Base-by-base conservation (phyloP, 2,888 invertebrate species). In the Bellardia bayeri region DNA sequence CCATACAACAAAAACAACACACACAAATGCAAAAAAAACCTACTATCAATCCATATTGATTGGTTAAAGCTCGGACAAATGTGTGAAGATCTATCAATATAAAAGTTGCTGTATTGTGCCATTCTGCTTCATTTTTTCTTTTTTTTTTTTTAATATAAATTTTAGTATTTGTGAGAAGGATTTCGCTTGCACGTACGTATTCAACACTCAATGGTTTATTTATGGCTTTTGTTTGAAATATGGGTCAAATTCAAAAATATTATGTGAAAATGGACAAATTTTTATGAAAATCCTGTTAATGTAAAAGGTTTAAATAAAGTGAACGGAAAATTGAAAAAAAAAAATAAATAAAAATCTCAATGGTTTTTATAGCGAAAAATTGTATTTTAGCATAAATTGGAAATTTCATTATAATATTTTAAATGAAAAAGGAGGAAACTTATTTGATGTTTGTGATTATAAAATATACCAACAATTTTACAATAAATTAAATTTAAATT, bases 91-190 rank as follows among this genome's bases (percentile, higher is more conserved):
- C 74, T 64, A 88, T 89, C 89, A 89, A 85, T 87, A 89, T 87
- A 85, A 89, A 90, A 82, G 83, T 83, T 89, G 81, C 74, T 85
- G 58, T 30, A 85, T 83, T 85, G 69, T 58, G 79, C 49, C 72
- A 61, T 74, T 78, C 81, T 84, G 71, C 42, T 13, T 58, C 4
- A 30, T 8, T 6, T 66, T 23, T 7, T 8, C 30, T 82, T 37
- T 7, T 8, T 40, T 82, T 37, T 78, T 64, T 78, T 72, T 78
- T 78, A 88, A 85, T 89, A 88, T 83, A 85, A 61, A 86, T 89
- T 89, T 88, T 87, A 85, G 88, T 88, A 86, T 88, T 88, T 82
- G 88, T 71, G 81, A 85, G 88, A 85, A 87, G 87, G 87, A 90
- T 89, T 89, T 88, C 56, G 64, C 42, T 63, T 78, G 83, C 80